Percentiles rank a stretch among this genome's conserved stretches.
Conservation (phyloP, 2,113 vertebrate species). For the Microtus oregoni region DNA sequence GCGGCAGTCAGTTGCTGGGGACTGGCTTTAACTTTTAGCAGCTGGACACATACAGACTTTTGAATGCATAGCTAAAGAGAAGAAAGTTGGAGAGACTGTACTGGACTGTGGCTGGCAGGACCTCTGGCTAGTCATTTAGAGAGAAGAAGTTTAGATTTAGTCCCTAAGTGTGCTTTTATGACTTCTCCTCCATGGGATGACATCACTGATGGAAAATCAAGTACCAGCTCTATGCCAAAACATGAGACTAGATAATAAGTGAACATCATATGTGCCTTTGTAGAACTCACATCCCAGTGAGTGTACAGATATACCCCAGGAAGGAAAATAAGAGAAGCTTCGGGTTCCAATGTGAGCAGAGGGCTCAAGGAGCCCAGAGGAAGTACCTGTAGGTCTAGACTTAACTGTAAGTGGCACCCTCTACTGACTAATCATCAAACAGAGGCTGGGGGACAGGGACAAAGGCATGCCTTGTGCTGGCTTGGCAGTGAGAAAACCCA, state of each 20-base stretch:
- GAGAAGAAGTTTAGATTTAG: neutral
- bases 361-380: neutral
- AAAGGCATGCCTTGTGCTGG: neutral
- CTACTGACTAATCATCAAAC: neutral
- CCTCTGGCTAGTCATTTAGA: neutral
- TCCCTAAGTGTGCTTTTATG: neutral
- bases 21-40: neutral
- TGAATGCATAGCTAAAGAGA: neutral
- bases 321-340: neutral
- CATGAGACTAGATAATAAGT: neutral
- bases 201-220: slow-evolving; percentile 9
- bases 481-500: neutral
- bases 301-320: neutral
- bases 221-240: neutral
- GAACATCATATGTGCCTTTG: neutral
- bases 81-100: neutral
- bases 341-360: neutral
- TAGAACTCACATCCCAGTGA: neutral
- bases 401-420: neutral
- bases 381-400: neutral
- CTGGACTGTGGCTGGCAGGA: rapidly evolving
- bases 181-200: neutral
- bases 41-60: neutral
- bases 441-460: neutral
- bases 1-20: neutral